Evolutionary conservation across 2,888 invertebrate species (phyloP), one percentile per base, ranked within the genome.

Genomic region (Ellobium chinense): DNA sequence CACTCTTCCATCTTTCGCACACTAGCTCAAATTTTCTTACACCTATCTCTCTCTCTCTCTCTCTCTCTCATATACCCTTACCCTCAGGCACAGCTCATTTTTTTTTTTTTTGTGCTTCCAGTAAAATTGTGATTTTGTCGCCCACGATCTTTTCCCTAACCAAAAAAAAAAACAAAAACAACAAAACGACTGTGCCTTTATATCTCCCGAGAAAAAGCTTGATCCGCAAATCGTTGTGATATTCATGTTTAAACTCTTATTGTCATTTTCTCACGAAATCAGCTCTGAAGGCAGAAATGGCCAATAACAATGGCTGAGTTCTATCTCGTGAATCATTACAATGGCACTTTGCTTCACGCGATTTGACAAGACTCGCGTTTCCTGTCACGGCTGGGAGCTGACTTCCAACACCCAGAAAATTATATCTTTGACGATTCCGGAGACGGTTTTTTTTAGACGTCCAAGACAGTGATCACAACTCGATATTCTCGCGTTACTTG

Each of bases 371-470:
- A 65, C 46, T 63, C 24, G 37, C 46, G 63, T 62, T 65, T 46
- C 54, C 65, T 65, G 75, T 65, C 63, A 63, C 46, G 34, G 39
- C 56, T 54, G 63, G 31, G 46, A 54, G 46, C 46, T 54, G 75
- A 65, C 75, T 75, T 46, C 27, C 21, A 75, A 75, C 75, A 34
- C 75, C 65, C 65, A 65, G 54, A 54, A 65, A 75, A 75, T 73
- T 73, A 73, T 62, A 73, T 62, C 73, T 39, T 37, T 73, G 70
- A 58, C 56, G 54, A 58, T 24, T 2, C 70, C 5, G 70, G 56
- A n/a, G n/a, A n/a, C n/a, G 24, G 56, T 54, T 54, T 56, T 72
- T 72, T 72, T 58, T 60, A 21, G 36, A 37, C 39, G 63, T 63
- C 46, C 39, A 74, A 63, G 62, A 31, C n/a, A 58, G 18, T 36